These are phyloP conservation scores for Melanostoma mellinum DNA, from an alignment of 2,888 invertebrate genomes.

Conservation along the genomic window DNA sequence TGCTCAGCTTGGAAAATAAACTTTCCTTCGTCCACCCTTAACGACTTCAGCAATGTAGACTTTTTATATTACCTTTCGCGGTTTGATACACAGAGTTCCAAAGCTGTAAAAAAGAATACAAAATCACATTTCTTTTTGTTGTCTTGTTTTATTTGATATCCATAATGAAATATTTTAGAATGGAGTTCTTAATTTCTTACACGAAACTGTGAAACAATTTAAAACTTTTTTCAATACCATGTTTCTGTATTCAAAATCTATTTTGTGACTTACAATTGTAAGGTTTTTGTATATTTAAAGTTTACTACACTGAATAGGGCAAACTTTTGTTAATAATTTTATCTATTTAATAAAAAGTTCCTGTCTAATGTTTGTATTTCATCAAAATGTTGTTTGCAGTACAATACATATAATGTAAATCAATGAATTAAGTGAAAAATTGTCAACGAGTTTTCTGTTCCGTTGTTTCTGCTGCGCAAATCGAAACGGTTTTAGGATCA, in stretches of 20 bases:
- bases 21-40: too few species aligned
- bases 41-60: too few species aligned
- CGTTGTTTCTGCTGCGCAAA: background rate
- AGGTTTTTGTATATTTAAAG: constrained; percentile 8
- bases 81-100: background rate
- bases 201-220: constrained; percentile 40
- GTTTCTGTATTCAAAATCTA: constrained; percentile 63
- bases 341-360: background rate
- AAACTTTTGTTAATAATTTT: constrained; percentile 4
- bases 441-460: too few species aligned
- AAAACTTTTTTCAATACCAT: constrained; percentile 30
- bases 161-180: constrained; percentile 63
- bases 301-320: constrained; percentile 26
- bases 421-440: too few species aligned
- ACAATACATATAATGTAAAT: too few species aligned
- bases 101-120: constrained; percentile 1
- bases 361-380: too few species aligned
- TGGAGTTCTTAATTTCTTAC: constrained; percentile 55
- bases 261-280: constrained; percentile 43
- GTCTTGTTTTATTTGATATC: constrained; percentile 53
- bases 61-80: too few species aligned
- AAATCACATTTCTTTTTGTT: background rate
- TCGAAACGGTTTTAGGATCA: constrained; percentile 37
- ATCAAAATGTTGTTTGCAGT: too few species aligned
- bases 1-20: too few species aligned